phyloP scores from a whole-genome alignment of 2,113 vertebrate species.

The Cheirogaleus medius region DNA sequence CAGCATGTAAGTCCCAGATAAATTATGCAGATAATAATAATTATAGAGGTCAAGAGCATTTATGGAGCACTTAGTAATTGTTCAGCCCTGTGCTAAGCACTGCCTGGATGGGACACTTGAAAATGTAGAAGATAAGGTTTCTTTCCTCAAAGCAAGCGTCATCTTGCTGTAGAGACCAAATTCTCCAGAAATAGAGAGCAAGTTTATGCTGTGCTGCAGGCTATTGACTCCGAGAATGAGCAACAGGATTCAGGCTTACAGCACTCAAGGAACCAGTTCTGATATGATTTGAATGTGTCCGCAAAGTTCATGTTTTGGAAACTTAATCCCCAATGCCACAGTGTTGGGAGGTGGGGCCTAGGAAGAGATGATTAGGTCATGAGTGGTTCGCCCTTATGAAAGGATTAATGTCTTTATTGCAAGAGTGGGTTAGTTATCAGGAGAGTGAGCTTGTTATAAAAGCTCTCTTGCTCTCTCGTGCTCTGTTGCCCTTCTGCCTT shows the following conservation, averaged over 20 bases:
- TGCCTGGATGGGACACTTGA: background rate
- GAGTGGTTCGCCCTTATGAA: too few species aligned
- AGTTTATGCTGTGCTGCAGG: background rate
- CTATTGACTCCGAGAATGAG: background rate
- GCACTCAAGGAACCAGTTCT: background rate
- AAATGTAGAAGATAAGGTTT: background rate
- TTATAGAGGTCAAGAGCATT: background rate
- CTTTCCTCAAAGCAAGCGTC: constrained; percentile 35
- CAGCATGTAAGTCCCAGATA: background rate
- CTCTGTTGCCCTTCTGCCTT: background rate
- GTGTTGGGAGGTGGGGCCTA: too few species aligned
- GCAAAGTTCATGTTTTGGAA: too few species aligned
- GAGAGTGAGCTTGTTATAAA: too few species aligned
- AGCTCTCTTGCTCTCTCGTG: background rate
- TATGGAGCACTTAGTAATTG: constrained; percentile 19
- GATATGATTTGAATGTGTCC: too few species aligned
- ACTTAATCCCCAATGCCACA: too few species aligned
- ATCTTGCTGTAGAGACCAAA: constrained; percentile 14
- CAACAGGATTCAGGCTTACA: background rate
- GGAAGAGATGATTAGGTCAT: too few species aligned
- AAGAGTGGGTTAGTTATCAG: too few species aligned
- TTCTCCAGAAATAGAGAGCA: background rate
- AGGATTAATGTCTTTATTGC: too few species aligned
- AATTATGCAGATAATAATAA: constrained; percentile 13
- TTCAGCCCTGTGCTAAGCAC: background rate